phyloP scores from a whole-genome alignment of 2,888 invertebrate species.

The Stenolophus ochropezus region DNA sequence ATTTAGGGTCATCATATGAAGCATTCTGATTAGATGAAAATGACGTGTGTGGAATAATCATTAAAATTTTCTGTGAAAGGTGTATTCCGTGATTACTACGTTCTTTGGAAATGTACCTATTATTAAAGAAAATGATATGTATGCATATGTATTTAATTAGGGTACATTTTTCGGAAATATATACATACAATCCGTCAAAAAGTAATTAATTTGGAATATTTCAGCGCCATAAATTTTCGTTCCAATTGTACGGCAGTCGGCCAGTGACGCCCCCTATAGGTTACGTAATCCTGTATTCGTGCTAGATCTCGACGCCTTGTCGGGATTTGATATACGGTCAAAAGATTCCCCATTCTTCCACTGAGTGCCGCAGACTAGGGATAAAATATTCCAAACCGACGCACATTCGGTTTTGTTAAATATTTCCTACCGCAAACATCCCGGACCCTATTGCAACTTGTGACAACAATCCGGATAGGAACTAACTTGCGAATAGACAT shows the following conservation, averaged over 20 bases:
- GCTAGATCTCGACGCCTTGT: slow-evolving; percentile 32
- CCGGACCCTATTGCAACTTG: neutral
- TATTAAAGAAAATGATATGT: too few species aligned
- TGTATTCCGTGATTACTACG: too few species aligned
- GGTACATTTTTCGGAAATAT: neutral
- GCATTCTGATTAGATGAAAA: too few species aligned
- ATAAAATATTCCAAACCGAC: slow-evolving; percentile 23
- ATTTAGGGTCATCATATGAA: too few species aligned
- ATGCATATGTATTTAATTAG: too few species aligned
- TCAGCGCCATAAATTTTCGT: neutral
- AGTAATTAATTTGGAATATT: neutral
- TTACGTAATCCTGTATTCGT: slow-evolving; percentile 24
- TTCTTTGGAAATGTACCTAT: too few species aligned
- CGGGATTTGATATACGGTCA: slow-evolving; percentile 53
- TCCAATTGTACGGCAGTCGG: neutral
- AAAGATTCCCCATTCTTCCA: slow-evolving; percentile 52
- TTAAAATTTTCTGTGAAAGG: too few species aligned
- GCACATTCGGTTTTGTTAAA: neutral
- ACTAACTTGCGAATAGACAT: neutral
- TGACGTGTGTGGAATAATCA: too few species aligned
- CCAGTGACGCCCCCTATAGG: neutral
- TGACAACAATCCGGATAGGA: neutral
- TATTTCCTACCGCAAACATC: neutral
- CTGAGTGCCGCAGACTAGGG: slow-evolving; percentile 12
- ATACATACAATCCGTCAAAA: neutral